phyloP scores from a whole-genome alignment of 2,888 invertebrate species.

The Parapristionchus giblindavisi region DNA sequence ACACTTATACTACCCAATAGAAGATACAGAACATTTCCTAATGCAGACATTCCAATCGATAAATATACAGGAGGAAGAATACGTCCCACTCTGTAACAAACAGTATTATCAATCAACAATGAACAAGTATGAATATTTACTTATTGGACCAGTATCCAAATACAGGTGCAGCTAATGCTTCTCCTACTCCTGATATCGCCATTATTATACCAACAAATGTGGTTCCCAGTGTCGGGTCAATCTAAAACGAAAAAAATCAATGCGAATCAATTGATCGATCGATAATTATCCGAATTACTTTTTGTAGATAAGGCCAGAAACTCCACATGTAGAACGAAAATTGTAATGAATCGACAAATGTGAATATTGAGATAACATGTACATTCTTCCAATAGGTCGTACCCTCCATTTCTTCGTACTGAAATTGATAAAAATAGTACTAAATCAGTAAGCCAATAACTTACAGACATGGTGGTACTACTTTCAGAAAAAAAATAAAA shows the following conservation, averaged over 20 bases:
- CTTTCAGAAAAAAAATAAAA: too few species aligned
- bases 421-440: too few species aligned
- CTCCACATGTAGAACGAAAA: slow-evolving; percentile 55
- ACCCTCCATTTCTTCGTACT: too few species aligned
- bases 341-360: slow-evolving; percentile 53
- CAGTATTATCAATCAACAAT: background rate
- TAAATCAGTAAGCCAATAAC: too few species aligned
- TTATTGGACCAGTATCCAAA: slow-evolving; percentile 45
- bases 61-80: slow-evolving; percentile 34
- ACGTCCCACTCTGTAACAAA: slow-evolving; percentile 23
- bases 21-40: slow-evolving; percentile 24
- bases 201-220: slow-evolving; percentile 45
- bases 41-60: slow-evolving; percentile 21
- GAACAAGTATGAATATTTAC: background rate
- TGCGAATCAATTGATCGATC: background rate
- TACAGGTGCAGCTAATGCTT: slow-evolving; percentile 50
- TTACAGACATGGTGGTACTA: too few species aligned
- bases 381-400: slow-evolving; percentile 30
- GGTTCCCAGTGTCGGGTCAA: slow-evolving; percentile 48
- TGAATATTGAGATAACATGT: slow-evolving; percentile 43
- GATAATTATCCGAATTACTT: slow-evolving; percentile 39
- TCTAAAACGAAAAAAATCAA: slow-evolving; percentile 45
- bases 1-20: slow-evolving; percentile 16
- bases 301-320: slow-evolving; percentile 52
- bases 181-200: slow-evolving; percentile 49